These are phyloP conservation scores for Acleris holmiana DNA, from an alignment of 2,888 invertebrate genomes.

Conservation along the genomic window DNA sequence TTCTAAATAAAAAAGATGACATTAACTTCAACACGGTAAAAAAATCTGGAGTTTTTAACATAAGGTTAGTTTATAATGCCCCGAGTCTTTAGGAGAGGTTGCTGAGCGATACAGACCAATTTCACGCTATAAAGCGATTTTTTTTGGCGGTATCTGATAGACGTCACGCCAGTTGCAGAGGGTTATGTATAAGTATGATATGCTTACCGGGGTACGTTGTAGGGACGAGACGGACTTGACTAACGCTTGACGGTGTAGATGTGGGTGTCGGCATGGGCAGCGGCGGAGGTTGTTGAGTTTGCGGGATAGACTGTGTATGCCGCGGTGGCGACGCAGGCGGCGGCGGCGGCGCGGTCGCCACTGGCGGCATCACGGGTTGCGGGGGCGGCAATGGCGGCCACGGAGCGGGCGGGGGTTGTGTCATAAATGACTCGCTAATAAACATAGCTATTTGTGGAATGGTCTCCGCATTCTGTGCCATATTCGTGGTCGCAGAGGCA, in stretches of 20 bases:
- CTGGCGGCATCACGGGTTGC: constrained; percentile 41
- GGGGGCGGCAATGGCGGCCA: constrained; percentile 51
- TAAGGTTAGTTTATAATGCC: no score
- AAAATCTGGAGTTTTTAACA: no score
- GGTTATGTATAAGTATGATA: no score
- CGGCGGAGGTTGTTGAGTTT: constrained; percentile 44
- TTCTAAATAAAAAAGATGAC: no score
- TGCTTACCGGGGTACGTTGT: constrained; percentile 49
- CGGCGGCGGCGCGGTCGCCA: constrained; percentile 42
- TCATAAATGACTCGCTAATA: constrained; percentile 44
- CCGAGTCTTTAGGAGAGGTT: no score
- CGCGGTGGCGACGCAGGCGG: constrained; percentile 45
- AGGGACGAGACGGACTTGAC: constrained; percentile 38
- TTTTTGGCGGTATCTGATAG: no score
- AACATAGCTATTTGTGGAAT: constrained; percentile 50
- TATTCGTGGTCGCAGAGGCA: constrained; percentile 41
- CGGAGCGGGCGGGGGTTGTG: constrained; percentile 50
- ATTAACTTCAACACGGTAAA: no score
- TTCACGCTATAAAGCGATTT: no score
- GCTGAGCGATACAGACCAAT: no score
- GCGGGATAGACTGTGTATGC: constrained; percentile 47
- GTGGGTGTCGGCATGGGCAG: constrained; percentile 38
- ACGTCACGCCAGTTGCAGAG: no score
- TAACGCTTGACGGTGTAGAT: constrained; percentile 20
- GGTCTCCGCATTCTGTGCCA: constrained; percentile 42